phyloP scores from a whole-genome alignment of 2,888 invertebrate genomes.

The Agrotis segetum region DNA sequence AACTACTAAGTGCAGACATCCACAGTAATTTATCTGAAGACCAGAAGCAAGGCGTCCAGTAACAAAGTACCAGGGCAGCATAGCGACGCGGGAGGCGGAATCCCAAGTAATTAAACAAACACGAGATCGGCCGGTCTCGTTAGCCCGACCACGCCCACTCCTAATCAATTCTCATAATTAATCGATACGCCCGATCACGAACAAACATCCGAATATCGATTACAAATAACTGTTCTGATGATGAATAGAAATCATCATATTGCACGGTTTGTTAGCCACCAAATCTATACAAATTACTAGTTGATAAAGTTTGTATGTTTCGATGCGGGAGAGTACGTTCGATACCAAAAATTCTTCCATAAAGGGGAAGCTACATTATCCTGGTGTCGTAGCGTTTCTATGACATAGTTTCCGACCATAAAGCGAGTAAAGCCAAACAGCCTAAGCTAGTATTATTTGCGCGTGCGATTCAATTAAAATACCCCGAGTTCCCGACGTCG shows the following conservation, averaged over 20 bases:
- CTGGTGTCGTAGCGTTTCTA: not conserved
- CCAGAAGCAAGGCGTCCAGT: conserved; percentile 71
- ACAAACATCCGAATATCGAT: conserved; percentile 74
- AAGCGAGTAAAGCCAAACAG: not conserved
- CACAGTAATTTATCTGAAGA: conserved; percentile 67
- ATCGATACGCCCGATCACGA: conserved; percentile 76
- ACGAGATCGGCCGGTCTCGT: conserved; percentile 82
- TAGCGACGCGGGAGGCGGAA: conserved; percentile 73
- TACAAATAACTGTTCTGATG: conserved; percentile 69
- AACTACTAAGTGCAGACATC: conserved; percentile 11
- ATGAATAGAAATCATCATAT: conserved; percentile 63
- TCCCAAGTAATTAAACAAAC: conserved; percentile 85
- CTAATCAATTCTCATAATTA: conserved; percentile 87
- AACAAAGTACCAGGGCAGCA: conserved; percentile 63
- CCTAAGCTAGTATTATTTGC: conserved; percentile 49
- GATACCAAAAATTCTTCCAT: not conserved
- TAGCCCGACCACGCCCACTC: conserved; percentile 79
- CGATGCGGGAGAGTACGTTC: not conserved
- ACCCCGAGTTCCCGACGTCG: conserved; percentile 45
- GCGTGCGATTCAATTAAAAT: conserved; percentile 65
- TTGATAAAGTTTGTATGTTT: not conserved
- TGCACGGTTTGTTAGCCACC: conserved; percentile 54
- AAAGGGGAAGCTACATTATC: too few relatives aligned
- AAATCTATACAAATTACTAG: not conserved
- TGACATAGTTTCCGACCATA: conserved; percentile 3